A percentile compares a stretch with the other conserved stretches of the same genome.
Conservation (phyloP, 2,888 invertebrate genomes). For the Crematogaster levior region DNA sequence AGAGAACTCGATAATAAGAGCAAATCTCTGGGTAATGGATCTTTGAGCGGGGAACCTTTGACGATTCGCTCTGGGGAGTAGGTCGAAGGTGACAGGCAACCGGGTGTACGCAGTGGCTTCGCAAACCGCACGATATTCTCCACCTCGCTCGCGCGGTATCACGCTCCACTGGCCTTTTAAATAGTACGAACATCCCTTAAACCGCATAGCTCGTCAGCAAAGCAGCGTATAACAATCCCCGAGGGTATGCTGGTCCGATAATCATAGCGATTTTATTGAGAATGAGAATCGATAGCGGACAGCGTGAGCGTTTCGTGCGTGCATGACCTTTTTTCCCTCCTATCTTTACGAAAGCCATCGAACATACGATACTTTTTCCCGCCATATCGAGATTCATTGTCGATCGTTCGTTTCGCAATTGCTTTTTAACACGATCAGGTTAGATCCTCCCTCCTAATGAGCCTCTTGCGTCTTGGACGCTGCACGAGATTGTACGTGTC, state of each 20-base stretch:
- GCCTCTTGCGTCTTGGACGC: conserved; percentile 54
- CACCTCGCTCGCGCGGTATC: conserved; percentile 68
- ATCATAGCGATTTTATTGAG: conserved; percentile 76
- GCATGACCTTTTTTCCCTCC: conserved; percentile 55
- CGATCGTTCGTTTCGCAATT: conserved; percentile 13
- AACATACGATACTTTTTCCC: conserved; percentile 32
- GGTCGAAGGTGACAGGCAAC: conserved; percentile 84
- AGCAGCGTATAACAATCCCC: conserved; percentile 68
- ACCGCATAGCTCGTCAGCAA: conserved; percentile 69
- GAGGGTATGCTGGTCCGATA: conserved; percentile 74
- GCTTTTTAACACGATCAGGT: conserved; percentile 67
- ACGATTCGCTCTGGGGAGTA: conserved; percentile 79
- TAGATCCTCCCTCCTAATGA: conserved; percentile 59
- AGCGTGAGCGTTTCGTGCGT: conserved; percentile 80
- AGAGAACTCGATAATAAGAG: conserved; percentile 60
- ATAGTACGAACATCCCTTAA: conserved; percentile 69
- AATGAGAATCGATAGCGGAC: conserved; percentile 80
- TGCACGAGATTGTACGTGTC: background rate
- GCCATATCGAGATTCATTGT: background rate
- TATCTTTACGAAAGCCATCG: background rate
- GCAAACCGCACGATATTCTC: conserved; percentile 72
- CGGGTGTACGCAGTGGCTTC: conserved; percentile 81
- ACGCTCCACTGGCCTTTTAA: conserved; percentile 68
- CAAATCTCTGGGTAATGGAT: conserved; percentile 68
- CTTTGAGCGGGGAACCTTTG: conserved; percentile 71